phyloP scores from a whole-genome alignment of 2,113 vertebrate species.

The Cricetomys ansorgei region DNA sequence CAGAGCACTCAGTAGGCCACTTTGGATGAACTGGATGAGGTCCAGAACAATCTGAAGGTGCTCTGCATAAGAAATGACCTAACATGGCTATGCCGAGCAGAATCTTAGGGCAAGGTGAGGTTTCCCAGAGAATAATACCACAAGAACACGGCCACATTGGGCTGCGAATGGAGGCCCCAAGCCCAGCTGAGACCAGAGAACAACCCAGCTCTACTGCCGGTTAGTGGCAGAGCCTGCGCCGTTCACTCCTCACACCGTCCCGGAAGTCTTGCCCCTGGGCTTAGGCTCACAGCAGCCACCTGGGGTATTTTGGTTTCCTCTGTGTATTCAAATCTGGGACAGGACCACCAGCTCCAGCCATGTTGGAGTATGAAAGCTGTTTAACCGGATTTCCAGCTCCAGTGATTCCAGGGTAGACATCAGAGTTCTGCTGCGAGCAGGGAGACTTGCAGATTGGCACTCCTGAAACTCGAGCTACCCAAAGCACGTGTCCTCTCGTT shows the following conservation, averaged over 20 bases:
- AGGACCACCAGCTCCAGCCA: not conserved
- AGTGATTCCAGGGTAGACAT: not conserved
- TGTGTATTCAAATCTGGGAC: not conserved
- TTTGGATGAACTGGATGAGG: not conserved
- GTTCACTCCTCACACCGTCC: not conserved
- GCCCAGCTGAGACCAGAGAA: not conserved
- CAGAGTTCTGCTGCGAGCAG: not conserved
- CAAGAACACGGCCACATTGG: not conserved
- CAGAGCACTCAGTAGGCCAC: not conserved
- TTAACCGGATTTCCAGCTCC: not conserved
- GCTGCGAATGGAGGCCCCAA: not conserved
- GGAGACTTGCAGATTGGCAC: not conserved
- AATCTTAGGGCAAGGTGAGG: not conserved
- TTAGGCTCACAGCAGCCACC: not conserved
- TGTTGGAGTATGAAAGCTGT: no score
- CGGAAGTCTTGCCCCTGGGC: no score
- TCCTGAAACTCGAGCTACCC: not conserved
- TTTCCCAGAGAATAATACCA: no score
- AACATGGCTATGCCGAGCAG: not conserved
- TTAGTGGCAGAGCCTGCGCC: not conserved
- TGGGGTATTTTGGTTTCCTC: not conserved
- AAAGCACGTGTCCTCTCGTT: not conserved
- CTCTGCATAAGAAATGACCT: not conserved
- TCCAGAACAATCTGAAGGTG: not conserved
- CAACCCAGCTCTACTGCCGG: not conserved